Percentiles rank a stretch among this genome's conserved stretches.
Evolutionary conservation across 2,113 vertebrate species (phyloP).

Genomic region (Megaleporinus macrocephalus): DNA sequence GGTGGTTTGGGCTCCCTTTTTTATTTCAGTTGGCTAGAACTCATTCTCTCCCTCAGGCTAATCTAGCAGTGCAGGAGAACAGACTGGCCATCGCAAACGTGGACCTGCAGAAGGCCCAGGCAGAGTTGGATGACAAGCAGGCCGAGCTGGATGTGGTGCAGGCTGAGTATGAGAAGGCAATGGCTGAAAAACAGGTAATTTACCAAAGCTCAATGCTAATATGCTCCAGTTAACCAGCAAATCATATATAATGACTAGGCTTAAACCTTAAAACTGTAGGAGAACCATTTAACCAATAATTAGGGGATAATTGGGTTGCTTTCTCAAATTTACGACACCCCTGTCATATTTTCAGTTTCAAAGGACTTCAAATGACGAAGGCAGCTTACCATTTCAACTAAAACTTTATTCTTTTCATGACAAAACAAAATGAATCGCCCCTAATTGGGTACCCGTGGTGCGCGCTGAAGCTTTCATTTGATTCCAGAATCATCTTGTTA

Average conservation of each 20-base stretch:
- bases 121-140: slow-evolving; percentile 84
- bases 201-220: not conserved
- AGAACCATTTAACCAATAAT: not conserved
- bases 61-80: slow-evolving; percentile 85
- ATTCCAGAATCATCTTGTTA: slow-evolving; percentile 9
- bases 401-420: not conserved
- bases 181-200: slow-evolving; percentile 85
- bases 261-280: not conserved
- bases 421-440: slow-evolving; percentile 19
- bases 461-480: slow-evolving; percentile 9
- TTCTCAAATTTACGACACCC: not conserved
- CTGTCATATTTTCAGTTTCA: not conserved
- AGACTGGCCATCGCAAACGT: slow-evolving; percentile 78
- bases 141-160: slow-evolving; percentile 84
- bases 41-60: slow-evolving; percentile 74
- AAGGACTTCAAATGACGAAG: not conserved
- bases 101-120: slow-evolving; percentile 85
- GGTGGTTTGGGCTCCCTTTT: not conserved
- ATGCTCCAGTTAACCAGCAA: not conserved
- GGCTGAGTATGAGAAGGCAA: slow-evolving; percentile 82
- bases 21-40: not conserved
- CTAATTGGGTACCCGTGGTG: not conserved
- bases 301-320: not conserved
- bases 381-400: not conserved
- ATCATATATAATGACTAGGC: not conserved